A percentile compares a stretch with the other conserved stretches of the same genome.
Conservation (phyloP, 2,113 vertebrate genomes). For the Porphyrio hochstetteri region DNA sequence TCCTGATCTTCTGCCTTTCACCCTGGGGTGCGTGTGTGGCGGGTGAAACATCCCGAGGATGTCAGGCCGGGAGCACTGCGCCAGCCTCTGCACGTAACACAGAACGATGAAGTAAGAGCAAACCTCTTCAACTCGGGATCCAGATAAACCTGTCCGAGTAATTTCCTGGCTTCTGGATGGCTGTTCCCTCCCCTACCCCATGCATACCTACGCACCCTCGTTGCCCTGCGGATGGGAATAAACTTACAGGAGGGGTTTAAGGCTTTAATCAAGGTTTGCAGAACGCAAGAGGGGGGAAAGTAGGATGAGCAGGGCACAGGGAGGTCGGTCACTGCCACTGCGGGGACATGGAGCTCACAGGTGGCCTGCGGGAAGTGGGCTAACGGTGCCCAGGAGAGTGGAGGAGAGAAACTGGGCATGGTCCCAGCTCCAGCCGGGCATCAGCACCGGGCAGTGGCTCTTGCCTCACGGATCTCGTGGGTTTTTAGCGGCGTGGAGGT, state of each 20-base stretch:
- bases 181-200: accelerated
- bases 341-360: accelerated
- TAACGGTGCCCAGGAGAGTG: accelerated
- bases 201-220: accelerated
- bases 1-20: neutral
- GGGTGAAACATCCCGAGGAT: neutral
- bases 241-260: accelerated
- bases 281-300: accelerated
- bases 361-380: accelerated
- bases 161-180: too few relatives aligned
- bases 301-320: accelerated
- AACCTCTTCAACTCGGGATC: neutral
- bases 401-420: accelerated
- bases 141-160: neutral
- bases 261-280: accelerated
- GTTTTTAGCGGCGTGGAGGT: neutral
- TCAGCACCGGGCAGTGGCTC: neutral
- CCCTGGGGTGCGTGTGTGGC: too few relatives aligned
- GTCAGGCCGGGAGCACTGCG: neutral
- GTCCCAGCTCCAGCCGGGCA: accelerated
- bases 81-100: neutral
- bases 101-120: neutral
- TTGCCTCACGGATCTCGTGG: accelerated
- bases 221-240: accelerated
- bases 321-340: accelerated